These are phyloP conservation scores for Chaetodon trifascialis DNA, from an alignment of 2,113 vertebrate species.

Conservation along the genomic window DNA sequence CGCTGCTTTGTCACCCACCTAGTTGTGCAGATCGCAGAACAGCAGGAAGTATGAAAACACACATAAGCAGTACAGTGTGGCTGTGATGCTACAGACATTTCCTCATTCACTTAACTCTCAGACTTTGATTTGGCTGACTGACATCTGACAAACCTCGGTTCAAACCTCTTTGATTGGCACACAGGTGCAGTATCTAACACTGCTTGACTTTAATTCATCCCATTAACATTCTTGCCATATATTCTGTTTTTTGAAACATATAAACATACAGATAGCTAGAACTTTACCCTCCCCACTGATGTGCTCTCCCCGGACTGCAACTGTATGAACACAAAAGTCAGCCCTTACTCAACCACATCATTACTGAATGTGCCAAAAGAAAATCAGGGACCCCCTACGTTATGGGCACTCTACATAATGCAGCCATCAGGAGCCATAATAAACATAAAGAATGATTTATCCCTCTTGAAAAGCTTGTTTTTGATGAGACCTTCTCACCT, in stretches of 20 bases:
- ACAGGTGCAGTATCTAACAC: background rate
- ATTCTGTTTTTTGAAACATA: background rate
- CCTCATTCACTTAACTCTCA: background rate
- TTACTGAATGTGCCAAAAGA: too few species aligned
- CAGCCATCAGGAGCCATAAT: too few species aligned
- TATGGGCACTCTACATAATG: too few species aligned
- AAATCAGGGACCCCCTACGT: too few species aligned
- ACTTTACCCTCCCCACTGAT: background rate
- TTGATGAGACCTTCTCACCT: too few species aligned
- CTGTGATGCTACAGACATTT: slow-evolving; percentile 13
- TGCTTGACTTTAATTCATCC: background rate
- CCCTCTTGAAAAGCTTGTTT: too few species aligned
- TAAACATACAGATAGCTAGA: background rate
- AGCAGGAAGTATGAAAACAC: slow-evolving; percentile 22
- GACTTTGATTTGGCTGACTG: slow-evolving; percentile 1
- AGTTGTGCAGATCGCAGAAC: slow-evolving; percentile 23
- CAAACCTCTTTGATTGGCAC: background rate
- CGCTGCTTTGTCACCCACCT: slow-evolving; percentile 4
- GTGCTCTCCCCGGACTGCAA: background rate
- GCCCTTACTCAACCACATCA: too few species aligned
- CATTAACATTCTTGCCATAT: background rate
- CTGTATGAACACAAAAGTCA: background rate
- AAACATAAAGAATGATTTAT: too few species aligned
- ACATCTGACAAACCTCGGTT: background rate
- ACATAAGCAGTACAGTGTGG: background rate